Conservation (phyloP, 2,113 vertebrate genomes). For the Halcyon malimbica region DNA sequence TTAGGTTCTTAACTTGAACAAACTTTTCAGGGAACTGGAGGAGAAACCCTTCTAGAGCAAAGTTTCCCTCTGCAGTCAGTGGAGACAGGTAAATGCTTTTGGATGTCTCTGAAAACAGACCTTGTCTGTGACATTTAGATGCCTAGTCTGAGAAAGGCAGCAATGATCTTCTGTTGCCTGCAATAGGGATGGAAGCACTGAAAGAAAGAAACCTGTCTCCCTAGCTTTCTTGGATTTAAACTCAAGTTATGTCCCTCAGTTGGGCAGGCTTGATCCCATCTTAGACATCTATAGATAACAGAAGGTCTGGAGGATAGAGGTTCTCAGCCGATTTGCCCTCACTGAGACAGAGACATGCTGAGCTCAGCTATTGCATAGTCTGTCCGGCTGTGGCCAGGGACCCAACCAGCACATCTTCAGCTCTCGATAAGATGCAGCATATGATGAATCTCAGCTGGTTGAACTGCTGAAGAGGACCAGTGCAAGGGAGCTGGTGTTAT, state of each 20-base stretch:
- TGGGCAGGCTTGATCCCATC: not conserved
- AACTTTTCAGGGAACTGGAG: not conserved
- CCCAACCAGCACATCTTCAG: not conserved
- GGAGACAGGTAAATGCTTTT: not conserved
- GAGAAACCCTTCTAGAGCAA: not conserved
- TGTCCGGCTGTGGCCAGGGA: not conserved
- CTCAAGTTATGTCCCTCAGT: not conserved
- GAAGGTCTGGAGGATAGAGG: not conserved
- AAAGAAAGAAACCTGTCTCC: not conserved
- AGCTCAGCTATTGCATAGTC: not conserved
- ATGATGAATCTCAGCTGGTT: not conserved
- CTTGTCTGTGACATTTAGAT: not conserved
- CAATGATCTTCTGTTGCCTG: not conserved
- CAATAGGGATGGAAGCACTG: not conserved
- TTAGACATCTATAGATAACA: not conserved
- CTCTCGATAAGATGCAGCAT: not conserved
- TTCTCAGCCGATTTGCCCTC: not conserved
- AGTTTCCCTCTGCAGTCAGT: not conserved
- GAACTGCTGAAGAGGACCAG: not conserved
- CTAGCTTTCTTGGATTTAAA: not conserved
- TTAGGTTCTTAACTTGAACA: not conserved
- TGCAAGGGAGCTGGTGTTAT: not conserved
- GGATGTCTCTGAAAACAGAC: not conserved
- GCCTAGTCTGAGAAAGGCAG: not conserved
- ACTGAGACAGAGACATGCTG: accelerated